phyloP scores from a whole-genome alignment of 2,113 vertebrate genomes.

The Ciconia boyciana region DNA sequence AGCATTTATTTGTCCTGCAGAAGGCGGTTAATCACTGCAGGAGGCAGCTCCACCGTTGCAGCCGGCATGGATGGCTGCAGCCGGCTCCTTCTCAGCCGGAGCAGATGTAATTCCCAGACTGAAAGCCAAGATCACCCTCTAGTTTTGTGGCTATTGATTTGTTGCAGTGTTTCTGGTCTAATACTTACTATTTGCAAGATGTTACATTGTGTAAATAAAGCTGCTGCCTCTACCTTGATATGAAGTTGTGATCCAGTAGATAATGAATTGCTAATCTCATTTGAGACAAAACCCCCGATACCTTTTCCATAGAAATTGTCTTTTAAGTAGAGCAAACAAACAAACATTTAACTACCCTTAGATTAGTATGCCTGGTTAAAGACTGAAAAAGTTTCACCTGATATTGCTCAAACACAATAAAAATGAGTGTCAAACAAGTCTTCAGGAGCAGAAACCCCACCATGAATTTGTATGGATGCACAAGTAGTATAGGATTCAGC shows the following conservation, averaged over 20 bases:
- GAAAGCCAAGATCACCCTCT: background rate
- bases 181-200: background rate
- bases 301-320: background rate
- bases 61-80: background rate
- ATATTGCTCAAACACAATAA: background rate
- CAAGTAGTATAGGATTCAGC: background rate
- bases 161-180: background rate
- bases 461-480: slow-evolving; percentile 2
- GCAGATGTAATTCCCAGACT: background rate
- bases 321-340: background rate
- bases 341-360: background rate
- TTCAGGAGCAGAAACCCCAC: slow-evolving; percentile 29
- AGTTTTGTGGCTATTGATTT: background rate
- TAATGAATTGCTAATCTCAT: background rate
- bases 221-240: background rate
- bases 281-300: background rate
- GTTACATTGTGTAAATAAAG: background rate
- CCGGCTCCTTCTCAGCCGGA: background rate
- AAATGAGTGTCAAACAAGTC: background rate
- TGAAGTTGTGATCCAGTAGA: background rate
- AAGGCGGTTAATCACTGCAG: background rate
- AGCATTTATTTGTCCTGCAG: background rate
- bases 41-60: background rate
- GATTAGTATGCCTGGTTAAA: background rate
- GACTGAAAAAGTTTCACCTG: background rate